Conservation (phyloP, 2,797 vertebrate species). For the Bufotes viridis region DNA sequence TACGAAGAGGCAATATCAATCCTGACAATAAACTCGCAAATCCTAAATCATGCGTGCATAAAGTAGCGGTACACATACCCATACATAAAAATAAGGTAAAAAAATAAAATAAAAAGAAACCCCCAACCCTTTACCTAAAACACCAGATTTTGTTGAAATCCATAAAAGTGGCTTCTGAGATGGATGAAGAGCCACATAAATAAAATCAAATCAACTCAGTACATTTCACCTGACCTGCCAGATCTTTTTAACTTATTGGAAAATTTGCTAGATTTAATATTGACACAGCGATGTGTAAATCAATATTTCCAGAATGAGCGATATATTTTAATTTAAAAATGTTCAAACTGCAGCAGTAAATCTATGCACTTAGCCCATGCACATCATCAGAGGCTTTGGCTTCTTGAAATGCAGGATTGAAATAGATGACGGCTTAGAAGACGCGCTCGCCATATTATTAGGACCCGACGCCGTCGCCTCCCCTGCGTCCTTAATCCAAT, state of each 20-base stretch:
- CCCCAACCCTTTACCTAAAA: not conserved
- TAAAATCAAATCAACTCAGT: constrained; percentile 83
- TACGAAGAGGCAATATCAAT: too few relatives aligned
- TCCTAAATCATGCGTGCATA: too few relatives aligned
- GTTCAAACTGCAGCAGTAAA: constrained; percentile 95
- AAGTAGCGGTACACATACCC: too few relatives aligned
- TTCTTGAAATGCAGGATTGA: constrained; percentile 68
- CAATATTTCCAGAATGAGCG: constrained; percentile 96
- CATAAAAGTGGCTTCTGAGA: constrained; percentile 59
- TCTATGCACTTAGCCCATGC: constrained; percentile 86
- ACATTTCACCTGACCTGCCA: constrained; percentile 82
- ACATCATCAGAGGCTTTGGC: constrained; percentile 71
- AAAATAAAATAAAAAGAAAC: too few relatives aligned
- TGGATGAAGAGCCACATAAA: constrained; percentile 71
- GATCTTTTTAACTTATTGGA: constrained; percentile 96
- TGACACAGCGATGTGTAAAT: constrained; percentile 93
- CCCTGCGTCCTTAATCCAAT: constrained; percentile 1
- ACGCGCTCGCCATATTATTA: constrained; percentile 32
- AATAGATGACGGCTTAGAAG: constrained; percentile 62
- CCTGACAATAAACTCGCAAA: too few relatives aligned
- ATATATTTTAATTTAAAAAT: constrained; percentile 99
- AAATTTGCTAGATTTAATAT: constrained; percentile 93
- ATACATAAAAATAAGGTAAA: too few relatives aligned
- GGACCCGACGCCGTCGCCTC: not conserved
- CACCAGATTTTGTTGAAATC: constrained; percentile 60